Evolutionary conservation across 1,140 invertebrate genomes (phyloP), one percentile per base, ranked within the genome.

Genomic region (Penaeus japonicus): DNA sequence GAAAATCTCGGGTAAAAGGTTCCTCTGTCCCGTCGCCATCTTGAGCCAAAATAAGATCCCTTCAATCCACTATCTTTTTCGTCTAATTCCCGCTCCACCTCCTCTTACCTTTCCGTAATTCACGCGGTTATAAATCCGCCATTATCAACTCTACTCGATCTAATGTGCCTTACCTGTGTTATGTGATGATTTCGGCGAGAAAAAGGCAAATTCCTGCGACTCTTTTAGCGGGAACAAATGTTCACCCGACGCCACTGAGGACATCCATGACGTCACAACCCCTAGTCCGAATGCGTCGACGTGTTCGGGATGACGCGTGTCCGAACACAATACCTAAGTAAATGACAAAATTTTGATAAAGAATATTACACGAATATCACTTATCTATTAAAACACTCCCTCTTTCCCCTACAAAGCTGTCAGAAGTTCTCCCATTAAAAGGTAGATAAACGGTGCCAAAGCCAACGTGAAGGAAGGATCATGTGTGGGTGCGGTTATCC

Each of bases 41-140:
- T 88, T 88, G 80, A 83, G 87, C 87, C 80, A 88, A 88, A 88
- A 39, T 88, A 88, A 88, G 87, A 88, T 62, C 87, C 87, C 87
- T 77, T 88, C 80, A 88, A 88, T 84, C 62, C 62, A 30, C 17
- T 20, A 2, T 22, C 15, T 32, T 84, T 53, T 62, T 47, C 55
- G 17, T 0, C 57, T 15, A 32, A 47, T 84, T 47, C 54, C 59
- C 53, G 32, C 15, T 2, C 5, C 35, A 12, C 10, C 27, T 47
- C 20, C 20, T 2, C 32, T 5, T 65, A 84, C 18, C 32, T 18
- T 47, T 2, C 59, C 5, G 17, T 47, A 17, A 30, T 22, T 15
- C 59, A 22, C 53, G 1, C 20, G 32, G 15, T 24, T 62, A 39
- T 65, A 4, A 39, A 35, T n/a, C 39, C 57, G 17, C 4, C 20